A percentile compares a stretch with the other conserved stretches of the same genome.
Evolutionary conservation across 1,140 invertebrate genomes (phyloP).

Genomic region (Dolichoris vasculosae): DNA sequence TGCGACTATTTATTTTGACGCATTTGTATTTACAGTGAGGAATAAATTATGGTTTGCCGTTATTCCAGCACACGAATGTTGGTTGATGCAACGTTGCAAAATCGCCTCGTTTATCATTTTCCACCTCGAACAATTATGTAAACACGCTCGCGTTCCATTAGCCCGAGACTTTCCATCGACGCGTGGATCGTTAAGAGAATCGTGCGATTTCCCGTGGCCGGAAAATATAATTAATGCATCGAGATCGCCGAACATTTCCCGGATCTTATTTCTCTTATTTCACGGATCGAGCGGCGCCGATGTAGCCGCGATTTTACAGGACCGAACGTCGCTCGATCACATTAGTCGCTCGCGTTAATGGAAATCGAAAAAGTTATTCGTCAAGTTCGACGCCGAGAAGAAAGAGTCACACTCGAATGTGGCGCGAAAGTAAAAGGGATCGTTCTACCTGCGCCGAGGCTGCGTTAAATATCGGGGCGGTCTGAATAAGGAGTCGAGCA

Average conservation of each 20-base stretch:
- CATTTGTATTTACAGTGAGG: background rate
- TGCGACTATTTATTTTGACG: background rate
- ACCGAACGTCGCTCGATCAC: too few species aligned
- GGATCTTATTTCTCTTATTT: too few species aligned
- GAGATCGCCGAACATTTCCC: too few species aligned
- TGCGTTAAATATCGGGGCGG: background rate
- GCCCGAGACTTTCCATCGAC: background rate
- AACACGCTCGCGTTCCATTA: background rate
- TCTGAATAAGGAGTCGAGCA: background rate
- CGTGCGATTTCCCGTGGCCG: background rate
- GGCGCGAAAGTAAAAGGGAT: conserved; percentile 26
- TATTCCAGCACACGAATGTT: background rate
- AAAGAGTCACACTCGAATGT: background rate
- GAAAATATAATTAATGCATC: background rate
- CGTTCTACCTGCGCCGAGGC: background rate
- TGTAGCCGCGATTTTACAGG: too few species aligned
- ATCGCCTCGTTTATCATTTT: background rate
- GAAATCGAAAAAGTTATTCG: background rate
- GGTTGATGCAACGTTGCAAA: background rate
- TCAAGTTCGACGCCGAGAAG: background rate
- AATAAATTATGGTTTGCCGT: background rate
- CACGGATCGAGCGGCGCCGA: too few species aligned
- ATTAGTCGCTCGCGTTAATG: background rate
- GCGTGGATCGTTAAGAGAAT: background rate
- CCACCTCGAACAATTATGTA: background rate